phyloP scores from a whole-genome alignment of 2,888 invertebrate genomes.

The Philereme vetulata region DNA sequence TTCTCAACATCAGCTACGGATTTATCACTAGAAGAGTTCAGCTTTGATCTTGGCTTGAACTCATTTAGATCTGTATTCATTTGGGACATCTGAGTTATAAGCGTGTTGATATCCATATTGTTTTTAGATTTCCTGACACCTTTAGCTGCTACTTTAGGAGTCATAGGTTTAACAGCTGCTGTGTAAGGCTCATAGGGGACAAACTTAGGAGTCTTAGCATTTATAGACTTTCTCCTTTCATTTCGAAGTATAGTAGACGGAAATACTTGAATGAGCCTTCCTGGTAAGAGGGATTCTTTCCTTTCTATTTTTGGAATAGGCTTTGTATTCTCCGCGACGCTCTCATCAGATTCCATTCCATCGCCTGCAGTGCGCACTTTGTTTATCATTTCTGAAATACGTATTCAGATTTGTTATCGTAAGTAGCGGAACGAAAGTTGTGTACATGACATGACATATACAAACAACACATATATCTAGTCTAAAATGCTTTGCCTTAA shows the following conservation, averaged over 20 bases:
- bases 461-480: constrained; percentile 4
- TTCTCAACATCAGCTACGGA: constrained; percentile 48
- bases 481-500: not conserved
- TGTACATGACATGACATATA: constrained; percentile 10
- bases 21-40: constrained; percentile 66
- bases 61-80: constrained; percentile 86
- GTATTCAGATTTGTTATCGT: constrained; percentile 24
- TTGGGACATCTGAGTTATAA: constrained; percentile 88
- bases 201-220: constrained; percentile 90
- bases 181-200: constrained; percentile 95
- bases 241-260: constrained; percentile 85
- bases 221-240: constrained; percentile 80
- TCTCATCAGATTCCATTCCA: constrained; percentile 88
- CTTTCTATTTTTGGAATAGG: constrained; percentile 36
- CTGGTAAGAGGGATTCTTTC: constrained; percentile 54
- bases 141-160: constrained; percentile 76
- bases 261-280: constrained; percentile 70
- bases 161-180: constrained; percentile 91
- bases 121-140: constrained; percentile 76
- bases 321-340: constrained; percentile 54
- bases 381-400: constrained; percentile 64
- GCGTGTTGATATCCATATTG: constrained; percentile 86
- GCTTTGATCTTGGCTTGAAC: constrained; percentile 77
- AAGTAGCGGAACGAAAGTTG: constrained; percentile 21
- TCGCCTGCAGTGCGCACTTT: constrained; percentile 88